Conservation (phyloP, 2,797 vertebrate genomes). For the Cynodonichthys magdalenae region DNA sequence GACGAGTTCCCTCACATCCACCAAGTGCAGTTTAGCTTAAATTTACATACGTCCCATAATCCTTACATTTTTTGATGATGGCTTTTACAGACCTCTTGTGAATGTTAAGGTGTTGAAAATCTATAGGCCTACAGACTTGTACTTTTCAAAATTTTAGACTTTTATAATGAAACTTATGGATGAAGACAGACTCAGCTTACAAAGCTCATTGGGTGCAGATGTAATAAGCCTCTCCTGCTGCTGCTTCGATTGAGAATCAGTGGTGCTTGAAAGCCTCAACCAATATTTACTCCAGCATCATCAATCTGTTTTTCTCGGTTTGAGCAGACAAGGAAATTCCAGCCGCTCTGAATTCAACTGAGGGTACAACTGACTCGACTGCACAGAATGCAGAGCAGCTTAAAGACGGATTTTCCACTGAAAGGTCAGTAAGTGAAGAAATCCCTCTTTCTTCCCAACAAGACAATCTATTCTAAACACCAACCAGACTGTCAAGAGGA, state of each 20-base stretch:
- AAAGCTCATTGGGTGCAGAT: background rate
- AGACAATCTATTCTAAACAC: background rate
- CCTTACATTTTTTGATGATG: too few relatives aligned
- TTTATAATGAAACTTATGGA: too few relatives aligned
- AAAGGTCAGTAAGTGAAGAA: conserved; percentile 2
- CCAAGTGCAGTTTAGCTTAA: too few relatives aligned
- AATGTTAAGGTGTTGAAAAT: too few relatives aligned
- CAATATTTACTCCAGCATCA: conserved; percentile 20
- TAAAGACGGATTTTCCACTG: background rate
- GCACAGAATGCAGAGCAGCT: conserved; percentile 11
- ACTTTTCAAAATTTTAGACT: too few relatives aligned
- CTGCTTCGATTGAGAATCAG: background rate
- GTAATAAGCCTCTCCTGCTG: conserved; percentile 2
- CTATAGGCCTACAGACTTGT: too few relatives aligned
- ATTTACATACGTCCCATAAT: too few relatives aligned
- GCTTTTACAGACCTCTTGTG: too few relatives aligned
- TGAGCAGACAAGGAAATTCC: background rate
- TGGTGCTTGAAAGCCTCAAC: background rate
- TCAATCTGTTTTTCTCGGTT: background rate
- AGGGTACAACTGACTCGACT: background rate
- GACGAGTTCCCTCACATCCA: too few relatives aligned
- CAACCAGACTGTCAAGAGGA: background rate
- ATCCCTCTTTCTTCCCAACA: conserved; percentile 12
- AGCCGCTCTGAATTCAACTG: background rate
- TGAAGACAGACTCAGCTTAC: background rate